A percentile compares a stretch with the other conserved stretches of the same genome.
Evolutionary conservation across 2,113 vertebrate genomes (phyloP).

Genomic region (Entomyzon cyanotis): DNA sequence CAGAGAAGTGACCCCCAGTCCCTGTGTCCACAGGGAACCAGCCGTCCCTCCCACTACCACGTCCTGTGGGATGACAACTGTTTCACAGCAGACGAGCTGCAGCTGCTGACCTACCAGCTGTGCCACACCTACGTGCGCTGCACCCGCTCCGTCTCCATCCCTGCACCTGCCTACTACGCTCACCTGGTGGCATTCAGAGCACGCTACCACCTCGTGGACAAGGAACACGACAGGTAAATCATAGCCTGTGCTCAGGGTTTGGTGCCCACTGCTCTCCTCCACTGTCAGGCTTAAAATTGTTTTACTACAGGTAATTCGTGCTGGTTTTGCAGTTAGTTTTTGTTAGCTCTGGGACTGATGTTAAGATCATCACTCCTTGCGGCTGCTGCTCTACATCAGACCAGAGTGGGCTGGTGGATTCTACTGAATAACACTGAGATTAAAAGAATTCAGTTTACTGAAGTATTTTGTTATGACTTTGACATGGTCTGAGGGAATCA

Average conservation of each 20-base stretch:
- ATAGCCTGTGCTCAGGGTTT: neutral
- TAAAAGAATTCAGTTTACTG: neutral
- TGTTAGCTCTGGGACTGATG: neutral
- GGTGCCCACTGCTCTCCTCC: neutral
- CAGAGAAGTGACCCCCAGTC: neutral
- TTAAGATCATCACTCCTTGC: neutral
- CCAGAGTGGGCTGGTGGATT: neutral
- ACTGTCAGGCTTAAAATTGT: neutral
- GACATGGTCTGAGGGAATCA: neutral
- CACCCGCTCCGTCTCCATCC: conserved; percentile 97
- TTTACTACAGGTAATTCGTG: neutral
- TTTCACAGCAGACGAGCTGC: conserved; percentile 98
- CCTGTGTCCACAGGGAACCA: conserved; percentile 83
- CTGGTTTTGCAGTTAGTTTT: neutral
- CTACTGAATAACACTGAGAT: neutral
- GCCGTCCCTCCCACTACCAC: conserved; percentile 98
- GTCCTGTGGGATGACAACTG: conserved; percentile 99
- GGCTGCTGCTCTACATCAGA: neutral
- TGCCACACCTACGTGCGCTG: conserved; percentile 99
- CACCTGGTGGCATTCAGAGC: conserved; percentile 98
- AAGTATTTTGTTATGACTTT: neutral
- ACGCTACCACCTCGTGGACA: conserved; percentile 98
- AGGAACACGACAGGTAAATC: conserved; percentile 97
- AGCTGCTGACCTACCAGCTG: conserved; percentile 99
- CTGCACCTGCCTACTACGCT: conserved; percentile 97